phyloP scores from a whole-genome alignment of 2,797 vertebrate species.

The Capromys pilorides region DNA sequence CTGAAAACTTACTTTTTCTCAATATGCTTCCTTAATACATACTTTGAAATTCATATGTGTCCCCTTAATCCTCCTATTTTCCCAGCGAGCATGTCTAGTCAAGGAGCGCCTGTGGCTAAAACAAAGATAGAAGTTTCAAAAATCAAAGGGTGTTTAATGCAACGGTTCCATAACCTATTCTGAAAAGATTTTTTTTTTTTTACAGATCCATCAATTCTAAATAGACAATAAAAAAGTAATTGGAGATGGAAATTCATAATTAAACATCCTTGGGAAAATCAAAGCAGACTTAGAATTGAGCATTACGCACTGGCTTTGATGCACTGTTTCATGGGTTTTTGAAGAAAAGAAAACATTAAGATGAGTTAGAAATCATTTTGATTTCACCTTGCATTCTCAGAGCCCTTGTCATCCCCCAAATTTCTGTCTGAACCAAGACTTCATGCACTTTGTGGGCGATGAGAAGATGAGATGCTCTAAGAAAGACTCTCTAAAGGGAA shows the following conservation, averaged over 20 bases:
- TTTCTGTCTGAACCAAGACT: slow-evolving; percentile 71
- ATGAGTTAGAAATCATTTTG: slow-evolving; percentile 72
- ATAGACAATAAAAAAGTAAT: slow-evolving; percentile 38
- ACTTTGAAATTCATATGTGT: neutral
- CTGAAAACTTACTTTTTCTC: neutral
- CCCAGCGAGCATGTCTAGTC: slow-evolving; percentile 38
- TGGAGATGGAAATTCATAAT: slow-evolving; percentile 61
- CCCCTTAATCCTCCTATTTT: slow-evolving; percentile 56
- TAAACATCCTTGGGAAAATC: slow-evolving; percentile 28
- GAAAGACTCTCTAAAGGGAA: slow-evolving; percentile 34
- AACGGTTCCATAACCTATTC: slow-evolving; percentile 65
- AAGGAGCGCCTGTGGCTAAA: slow-evolving; percentile 61
- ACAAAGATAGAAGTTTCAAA: slow-evolving; percentile 51
- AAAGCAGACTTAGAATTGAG: slow-evolving; percentile 5
- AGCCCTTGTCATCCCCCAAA: slow-evolving; percentile 70
- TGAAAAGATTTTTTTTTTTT: slow-evolving; percentile 61
- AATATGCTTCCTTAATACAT: slow-evolving; percentile 33
- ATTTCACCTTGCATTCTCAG: slow-evolving; percentile 73
- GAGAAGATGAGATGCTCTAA: neutral
- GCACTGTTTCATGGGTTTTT: slow-evolving; percentile 22
- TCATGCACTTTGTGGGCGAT: neutral
- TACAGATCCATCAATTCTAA: slow-evolving; percentile 51
- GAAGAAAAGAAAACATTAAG: slow-evolving; percentile 57
- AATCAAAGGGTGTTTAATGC: slow-evolving; percentile 64
- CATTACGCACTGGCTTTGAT: neutral